These are phyloP conservation scores for Accipiter virgatus DNA, from an alignment of 2,113 vertebrate genomes.

Conservation along the genomic window DNA sequence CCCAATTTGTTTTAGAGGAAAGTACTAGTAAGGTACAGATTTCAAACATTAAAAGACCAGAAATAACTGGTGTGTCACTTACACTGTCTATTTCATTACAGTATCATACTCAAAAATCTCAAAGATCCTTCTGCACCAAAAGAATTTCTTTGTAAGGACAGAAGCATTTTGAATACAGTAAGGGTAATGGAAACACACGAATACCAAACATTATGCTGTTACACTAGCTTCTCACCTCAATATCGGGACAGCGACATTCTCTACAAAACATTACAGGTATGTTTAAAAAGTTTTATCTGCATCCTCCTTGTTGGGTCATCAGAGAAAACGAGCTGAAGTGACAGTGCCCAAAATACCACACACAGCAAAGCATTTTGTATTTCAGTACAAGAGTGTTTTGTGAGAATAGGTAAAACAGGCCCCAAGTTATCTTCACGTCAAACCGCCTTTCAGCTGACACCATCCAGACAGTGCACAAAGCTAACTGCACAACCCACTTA, in stretches of 20 bases:
- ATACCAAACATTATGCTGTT: background rate
- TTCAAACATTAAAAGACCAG: background rate
- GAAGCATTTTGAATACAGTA: background rate
- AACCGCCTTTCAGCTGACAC: background rate
- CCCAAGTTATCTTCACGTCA: background rate
- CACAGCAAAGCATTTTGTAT: background rate
- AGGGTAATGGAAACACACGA: rapidly evolving
- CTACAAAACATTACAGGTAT: background rate
- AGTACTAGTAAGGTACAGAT: background rate
- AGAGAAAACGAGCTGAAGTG: background rate
- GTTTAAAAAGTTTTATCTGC: background rate
- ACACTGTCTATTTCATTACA: background rate
- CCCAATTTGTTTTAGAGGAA: background rate
- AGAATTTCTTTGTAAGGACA: background rate
- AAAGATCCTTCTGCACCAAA: background rate
- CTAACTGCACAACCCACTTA: background rate
- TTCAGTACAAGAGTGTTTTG: rapidly evolving
- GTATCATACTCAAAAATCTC: background rate
- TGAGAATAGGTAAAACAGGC: rapidly evolving
- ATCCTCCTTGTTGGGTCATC: background rate
- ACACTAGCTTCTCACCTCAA: background rate
- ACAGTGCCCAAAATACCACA: background rate
- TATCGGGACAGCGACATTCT: background rate
- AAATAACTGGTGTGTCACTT: background rate
- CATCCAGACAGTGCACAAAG: background rate